Evolutionary conservation across 2,113 vertebrate species (phyloP).

Genomic region (Astur gentilis): DNA sequence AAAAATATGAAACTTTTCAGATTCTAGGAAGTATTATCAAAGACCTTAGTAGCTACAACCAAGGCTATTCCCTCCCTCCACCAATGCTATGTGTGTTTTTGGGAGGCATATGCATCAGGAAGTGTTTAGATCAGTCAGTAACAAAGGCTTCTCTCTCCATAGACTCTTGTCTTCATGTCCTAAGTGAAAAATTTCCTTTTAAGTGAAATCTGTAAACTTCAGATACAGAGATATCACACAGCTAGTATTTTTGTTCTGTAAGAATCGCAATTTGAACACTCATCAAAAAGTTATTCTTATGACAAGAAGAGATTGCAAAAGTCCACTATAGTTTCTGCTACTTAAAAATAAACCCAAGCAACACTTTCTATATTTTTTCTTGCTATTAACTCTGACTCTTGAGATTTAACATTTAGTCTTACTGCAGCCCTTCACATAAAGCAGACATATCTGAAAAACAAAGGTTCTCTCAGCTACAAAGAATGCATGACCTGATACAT

Average conservation of each 20-base stretch:
- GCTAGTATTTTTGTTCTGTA: not conserved
- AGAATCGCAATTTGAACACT: not conserved
- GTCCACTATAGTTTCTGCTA: not conserved
- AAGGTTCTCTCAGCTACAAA: not conserved
- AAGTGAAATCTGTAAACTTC: not conserved
- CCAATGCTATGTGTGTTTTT: accelerated
- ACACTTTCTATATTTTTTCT: not conserved
- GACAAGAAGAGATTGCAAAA: not conserved
- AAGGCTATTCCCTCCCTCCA: not conserved
- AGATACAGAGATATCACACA: not conserved
- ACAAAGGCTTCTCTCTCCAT: not conserved
- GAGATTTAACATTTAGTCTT: not conserved
- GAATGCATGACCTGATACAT: not conserved
- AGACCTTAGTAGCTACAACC: not conserved
- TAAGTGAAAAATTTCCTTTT: not conserved
- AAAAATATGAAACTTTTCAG: not conserved
- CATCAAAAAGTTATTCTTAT: not conserved
- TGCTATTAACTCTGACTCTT: not conserved
- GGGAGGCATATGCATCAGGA: not conserved
- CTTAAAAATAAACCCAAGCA: not conserved
- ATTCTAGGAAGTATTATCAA: not conserved
- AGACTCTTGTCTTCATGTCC: not conserved
- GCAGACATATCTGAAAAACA: not conserved
- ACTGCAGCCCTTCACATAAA: not conserved
- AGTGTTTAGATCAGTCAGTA: not conserved